Evolutionary conservation across 2,888 invertebrate genomes (phyloP), one percentile per base, ranked within the genome.

Genomic region (Strigamia transsilvanica): DNA sequence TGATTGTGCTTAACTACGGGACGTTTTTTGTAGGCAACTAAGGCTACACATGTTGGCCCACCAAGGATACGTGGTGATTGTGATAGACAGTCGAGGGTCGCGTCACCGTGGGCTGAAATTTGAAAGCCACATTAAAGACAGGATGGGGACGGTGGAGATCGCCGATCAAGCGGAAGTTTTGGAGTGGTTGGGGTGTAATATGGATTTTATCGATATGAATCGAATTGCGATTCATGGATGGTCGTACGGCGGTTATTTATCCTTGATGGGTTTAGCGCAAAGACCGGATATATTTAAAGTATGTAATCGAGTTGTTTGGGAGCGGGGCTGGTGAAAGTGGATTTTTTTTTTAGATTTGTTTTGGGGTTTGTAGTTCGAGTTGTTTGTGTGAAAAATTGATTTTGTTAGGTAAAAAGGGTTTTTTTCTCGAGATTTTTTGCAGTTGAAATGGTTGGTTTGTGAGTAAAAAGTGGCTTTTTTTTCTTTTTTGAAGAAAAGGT

Each of bases 231-330:
- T 99, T 85, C 97, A 97, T 87, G 99, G 99, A 0, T 99, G 99
- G 98, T 98, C 98, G 73, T 99, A 99, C 87, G 99, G 99, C 90
- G 99, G 99, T 38, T 99, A 99, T 90, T 91, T 99, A 51, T 96
- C 98, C 83, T 91, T 99, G 38, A 95, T 98, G 92, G 98, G 95
- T 0, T 90, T 99, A 77, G 95, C 95, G 83, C 96, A 97, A 84
- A 92, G 95, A 87, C 96, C 98, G 0, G 93, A 97, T 86, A 90
- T 97, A 84, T 99, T 98, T 90, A 97, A 97, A 90, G 93, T 96
- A 86, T 83, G 80, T 80, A 80, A 38, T 38, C 10, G 38, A 38
- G 38, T 38, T 7, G 6, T 38, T 18, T 6, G 12, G 21, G 61
- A 0, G 4, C 7, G 0, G 2, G 61, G 12, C 61, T 61, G 12